Percentiles rank a stretch among this genome's conserved stretches.
These are phyloP conservation scores for Acridotheres tristis DNA, from an alignment of 2,797 vertebrate species.

Conservation along the genomic window DNA sequence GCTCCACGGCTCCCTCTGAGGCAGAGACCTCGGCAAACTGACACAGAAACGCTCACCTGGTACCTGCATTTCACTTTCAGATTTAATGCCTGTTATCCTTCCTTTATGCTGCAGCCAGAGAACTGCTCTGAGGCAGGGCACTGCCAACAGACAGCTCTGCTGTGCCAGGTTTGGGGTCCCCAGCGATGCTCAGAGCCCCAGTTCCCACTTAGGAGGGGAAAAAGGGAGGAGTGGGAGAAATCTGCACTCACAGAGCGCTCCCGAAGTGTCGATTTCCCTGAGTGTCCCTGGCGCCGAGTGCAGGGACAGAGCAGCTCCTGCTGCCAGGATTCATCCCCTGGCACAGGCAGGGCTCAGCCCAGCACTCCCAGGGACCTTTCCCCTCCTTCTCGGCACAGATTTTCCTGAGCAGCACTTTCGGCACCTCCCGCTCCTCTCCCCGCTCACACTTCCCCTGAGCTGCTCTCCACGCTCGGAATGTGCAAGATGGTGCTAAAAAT, in stretches of 20 bases:
- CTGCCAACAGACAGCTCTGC: background rate
- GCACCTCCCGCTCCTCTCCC: background rate
- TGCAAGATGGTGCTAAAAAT: conserved; percentile 47
- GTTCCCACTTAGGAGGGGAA: background rate
- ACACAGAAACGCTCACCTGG: rapidly evolving
- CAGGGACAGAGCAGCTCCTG: background rate
- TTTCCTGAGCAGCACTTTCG: background rate
- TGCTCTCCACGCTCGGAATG: background rate
- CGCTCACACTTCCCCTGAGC: background rate
- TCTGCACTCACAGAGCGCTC: background rate
- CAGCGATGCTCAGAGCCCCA: background rate
- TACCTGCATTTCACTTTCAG: background rate
- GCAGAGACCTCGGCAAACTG: background rate
- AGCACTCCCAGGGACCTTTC: background rate
- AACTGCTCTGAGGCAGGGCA: background rate
- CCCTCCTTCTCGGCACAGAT: background rate
- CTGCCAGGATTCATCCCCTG: background rate
- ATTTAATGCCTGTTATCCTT: background rate
- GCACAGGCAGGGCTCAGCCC: background rate
- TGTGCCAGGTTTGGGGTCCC: background rate
- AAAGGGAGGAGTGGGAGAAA: background rate
- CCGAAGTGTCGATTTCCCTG: background rate
- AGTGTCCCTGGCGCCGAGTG: background rate
- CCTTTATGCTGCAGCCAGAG: background rate
- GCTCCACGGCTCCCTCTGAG: background rate